Percentiles rank a stretch among this genome's conserved stretches.
Evolutionary conservation across 2,797 vertebrate species (phyloP).

Genomic region (Eospalax fontanierii): DNA sequence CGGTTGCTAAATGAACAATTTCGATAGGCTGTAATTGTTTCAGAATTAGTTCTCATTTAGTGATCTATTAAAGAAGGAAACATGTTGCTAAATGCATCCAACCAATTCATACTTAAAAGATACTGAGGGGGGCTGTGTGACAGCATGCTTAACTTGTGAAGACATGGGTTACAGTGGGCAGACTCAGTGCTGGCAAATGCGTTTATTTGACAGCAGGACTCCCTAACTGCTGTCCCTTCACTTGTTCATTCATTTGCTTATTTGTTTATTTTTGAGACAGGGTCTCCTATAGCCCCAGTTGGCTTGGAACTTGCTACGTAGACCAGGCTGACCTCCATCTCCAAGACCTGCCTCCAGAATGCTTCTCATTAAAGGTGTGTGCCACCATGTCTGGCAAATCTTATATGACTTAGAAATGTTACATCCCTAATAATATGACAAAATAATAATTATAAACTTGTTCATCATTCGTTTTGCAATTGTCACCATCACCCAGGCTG

Average conservation of each 20-base stretch:
- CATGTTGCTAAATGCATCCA: neutral
- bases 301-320: no score
- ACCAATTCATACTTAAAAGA: constrained; percentile 2
- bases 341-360: no score
- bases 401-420: neutral
- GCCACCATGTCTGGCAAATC: neutral
- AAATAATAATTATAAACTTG: neutral
- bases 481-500: neutral
- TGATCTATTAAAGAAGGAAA: neutral
- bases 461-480: neutral
- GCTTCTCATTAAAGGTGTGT: no score
- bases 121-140: neutral
- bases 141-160: no score
- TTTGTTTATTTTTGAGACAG: no score
- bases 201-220: neutral
- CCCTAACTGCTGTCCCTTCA: neutral
- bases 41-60: no score
- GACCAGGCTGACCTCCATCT: no score
- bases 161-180: no score
- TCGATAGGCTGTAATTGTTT: no score
- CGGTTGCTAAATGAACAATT: neutral
- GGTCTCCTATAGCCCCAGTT: no score
- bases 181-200: neutral
- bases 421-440: neutral
- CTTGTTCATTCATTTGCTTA: no score